Percentiles rank a stretch among this genome's conserved stretches.
Conservation (phyloP, 2,888 invertebrate genomes). For the Stenchaetothrips biformis region DNA sequence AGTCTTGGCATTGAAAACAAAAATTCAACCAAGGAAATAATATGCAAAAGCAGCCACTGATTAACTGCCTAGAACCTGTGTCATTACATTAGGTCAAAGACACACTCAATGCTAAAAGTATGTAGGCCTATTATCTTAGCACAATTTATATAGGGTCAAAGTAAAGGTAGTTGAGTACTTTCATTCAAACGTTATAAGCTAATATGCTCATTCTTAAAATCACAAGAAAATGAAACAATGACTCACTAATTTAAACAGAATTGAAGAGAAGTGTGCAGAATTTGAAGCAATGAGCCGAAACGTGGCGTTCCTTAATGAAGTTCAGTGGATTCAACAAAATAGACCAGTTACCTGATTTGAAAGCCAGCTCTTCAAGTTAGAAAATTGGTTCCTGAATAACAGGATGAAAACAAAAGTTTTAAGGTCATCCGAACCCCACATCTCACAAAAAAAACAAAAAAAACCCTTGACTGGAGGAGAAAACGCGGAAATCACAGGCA, state of each 20-base stretch:
- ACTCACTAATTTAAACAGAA: neutral
- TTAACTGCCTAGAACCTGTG: neutral
- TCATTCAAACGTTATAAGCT: neutral
- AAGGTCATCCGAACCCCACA: too few species aligned
- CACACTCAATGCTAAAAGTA: constrained; percentile 18
- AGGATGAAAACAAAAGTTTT: too few species aligned
- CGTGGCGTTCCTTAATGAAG: too few species aligned
- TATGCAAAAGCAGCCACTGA: neutral
- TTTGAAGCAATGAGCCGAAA: neutral
- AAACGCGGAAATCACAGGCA: too few species aligned
- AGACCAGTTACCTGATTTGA: too few species aligned
- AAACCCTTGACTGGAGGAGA: too few species aligned
- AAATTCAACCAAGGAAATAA: neutral
- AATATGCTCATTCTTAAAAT: neutral
- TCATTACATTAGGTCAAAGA: constrained; percentile 13
- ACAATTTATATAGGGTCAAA: neutral
- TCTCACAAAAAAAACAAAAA: too few species aligned
- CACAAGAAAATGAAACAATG: neutral
- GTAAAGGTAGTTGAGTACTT: neutral
- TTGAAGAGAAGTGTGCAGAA: constrained; percentile 11
- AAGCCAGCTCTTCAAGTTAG: too few species aligned
- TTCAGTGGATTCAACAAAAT: too few species aligned
- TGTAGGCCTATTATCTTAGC: constrained; percentile 9
- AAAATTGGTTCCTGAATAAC: too few species aligned
- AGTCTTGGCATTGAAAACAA: neutral